Base-by-base conservation (phyloP, 2,797 vertebrate species). In the Scyliorhinus canicula region DNA sequence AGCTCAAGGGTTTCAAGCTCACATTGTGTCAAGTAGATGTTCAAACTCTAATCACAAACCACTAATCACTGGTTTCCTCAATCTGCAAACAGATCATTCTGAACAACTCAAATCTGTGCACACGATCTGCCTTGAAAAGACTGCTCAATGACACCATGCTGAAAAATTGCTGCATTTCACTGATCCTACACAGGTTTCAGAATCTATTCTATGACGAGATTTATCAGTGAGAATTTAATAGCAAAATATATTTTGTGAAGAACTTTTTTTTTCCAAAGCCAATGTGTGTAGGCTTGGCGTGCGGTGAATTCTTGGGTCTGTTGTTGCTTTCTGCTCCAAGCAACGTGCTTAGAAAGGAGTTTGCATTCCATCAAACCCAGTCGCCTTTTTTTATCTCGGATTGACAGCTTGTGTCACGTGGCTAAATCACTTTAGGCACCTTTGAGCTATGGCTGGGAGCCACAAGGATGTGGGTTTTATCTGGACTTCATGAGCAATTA, bases 321-420 rank as follows among this genome's bases (percentile, higher is more conserved):
- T 40, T 35, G 57, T 91, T 63, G 55, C 77, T 44, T 44, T 40
- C 19, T 82, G 77, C 35, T 91, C 57, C 16, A 9, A 91, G 88
- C 8, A 91, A 65, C 4, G 8, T 57, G 40, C 24, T 82, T 47
- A 55, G n/a, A 21, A 65, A 65, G n/a, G 96, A 95, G 31, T 63
- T 63, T 19, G 50, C 69, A 63, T 47, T 65, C 95, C 95, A 7
- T 95, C 95, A 40, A 91, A 65, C 19, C 60, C 35, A 63, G 57
- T 91, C 6, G 57, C 60, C 40, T 82, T 82, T 82, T 74, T 71
- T 57, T 12, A 95, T 95, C 97, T 96, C 96, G 96, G 95, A 96
- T 96, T 95, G 95, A 95, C 95, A 96, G 96, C 47, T 19, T 40
- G 69, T 93, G 21, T 67, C 93, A 93, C 93, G 1, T 91, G 88